Evolutionary conservation across 2,888 invertebrate genomes (phyloP).

Genomic region (Idaea straminata): DNA sequence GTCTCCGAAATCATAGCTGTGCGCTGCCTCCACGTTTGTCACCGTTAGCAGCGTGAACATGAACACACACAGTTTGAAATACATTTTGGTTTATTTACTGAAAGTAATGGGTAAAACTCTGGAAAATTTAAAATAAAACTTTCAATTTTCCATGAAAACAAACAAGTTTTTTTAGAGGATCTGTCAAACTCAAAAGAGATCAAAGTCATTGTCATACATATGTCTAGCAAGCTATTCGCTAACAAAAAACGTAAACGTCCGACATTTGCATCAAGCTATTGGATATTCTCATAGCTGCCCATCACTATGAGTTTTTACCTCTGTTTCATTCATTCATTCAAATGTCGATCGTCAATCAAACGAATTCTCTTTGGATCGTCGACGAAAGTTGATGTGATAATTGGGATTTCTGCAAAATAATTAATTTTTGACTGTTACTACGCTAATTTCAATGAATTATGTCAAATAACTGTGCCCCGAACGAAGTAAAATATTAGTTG

Average conservation of each 20-base stretch:
- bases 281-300: neutral
- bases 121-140: neutral
- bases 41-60: constrained; percentile 59
- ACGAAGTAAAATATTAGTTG: neutral
- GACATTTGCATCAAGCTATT: neutral
- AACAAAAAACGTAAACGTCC: neutral
- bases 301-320: neutral
- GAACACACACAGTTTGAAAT: constrained; percentile 57
- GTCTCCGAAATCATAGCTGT: constrained; percentile 84
- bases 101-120: neutral
- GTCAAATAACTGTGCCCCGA: neutral
- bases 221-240: no score
- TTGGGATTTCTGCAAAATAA: neutral
- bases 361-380: no score
- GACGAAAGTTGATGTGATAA: neutral
- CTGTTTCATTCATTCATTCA: neutral
- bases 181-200: neutral
- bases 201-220: neutral
- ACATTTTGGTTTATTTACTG: constrained; percentile 44
- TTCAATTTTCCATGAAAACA: neutral
- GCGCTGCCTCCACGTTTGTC: constrained; percentile 71
- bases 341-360: neutral
- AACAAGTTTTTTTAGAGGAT: neutral
- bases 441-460: neutral
- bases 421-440: neutral